Evolutionary conservation across 1,140 invertebrate species (phyloP).

Genomic region (Pseudachorutes palmiensis): DNA sequence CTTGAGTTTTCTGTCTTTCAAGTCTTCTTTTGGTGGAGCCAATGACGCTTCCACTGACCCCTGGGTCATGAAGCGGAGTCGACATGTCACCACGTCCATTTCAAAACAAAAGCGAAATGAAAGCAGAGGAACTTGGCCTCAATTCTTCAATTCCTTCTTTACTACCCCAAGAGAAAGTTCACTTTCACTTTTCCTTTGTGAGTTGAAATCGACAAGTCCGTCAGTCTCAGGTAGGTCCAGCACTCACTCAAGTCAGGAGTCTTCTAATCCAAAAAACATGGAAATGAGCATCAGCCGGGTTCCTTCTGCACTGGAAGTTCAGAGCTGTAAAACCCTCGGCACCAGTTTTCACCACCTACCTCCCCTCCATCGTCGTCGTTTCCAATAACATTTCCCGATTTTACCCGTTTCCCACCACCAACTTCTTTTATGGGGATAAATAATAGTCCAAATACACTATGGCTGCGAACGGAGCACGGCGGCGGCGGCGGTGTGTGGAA

Average conservation of each 20-base stretch:
- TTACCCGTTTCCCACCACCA: background rate
- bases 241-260: background rate
- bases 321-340: background rate
- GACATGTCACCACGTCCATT: conserved; percentile 15
- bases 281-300: background rate
- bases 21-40: conserved; percentile 2
- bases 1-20: conserved; percentile 32
- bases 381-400: background rate
- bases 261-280: background rate
- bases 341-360: background rate
- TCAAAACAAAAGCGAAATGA: too few relatives aligned
- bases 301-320: too few relatives aligned
- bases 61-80: conserved; percentile 6
- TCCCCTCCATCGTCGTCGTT: background rate
- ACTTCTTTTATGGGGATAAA: too few relatives aligned
- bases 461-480: too few relatives aligned
- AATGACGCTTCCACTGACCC: background rate
- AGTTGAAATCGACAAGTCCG: too few relatives aligned
- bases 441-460: too few relatives aligned
- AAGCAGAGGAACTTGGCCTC: too few relatives aligned
- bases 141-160: too few relatives aligned
- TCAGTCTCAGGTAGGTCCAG: too few relatives aligned
- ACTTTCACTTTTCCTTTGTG: too few relatives aligned
- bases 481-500: too few relatives aligned
- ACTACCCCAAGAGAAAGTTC: too few relatives aligned